Evolutionary conservation across 2,888 invertebrate genomes (phyloP).

Genomic region (Lepidocyrtoides sp.): DNA sequence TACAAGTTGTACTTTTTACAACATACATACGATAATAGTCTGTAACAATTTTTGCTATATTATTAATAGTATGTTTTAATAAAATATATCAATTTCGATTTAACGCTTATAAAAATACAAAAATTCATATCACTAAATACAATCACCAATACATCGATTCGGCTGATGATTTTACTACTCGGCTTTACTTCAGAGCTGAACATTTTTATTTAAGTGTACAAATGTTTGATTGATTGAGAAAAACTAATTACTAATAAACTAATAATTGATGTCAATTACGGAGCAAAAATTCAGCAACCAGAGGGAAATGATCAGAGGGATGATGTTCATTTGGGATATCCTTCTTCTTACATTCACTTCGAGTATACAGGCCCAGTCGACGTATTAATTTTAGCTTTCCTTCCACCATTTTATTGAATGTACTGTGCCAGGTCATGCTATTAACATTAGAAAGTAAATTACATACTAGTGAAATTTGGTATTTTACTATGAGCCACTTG

Average conservation of each 20-base stretch:
- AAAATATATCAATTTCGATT: too few relatives aligned
- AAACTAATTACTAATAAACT: background rate
- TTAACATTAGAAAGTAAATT: conserved; percentile 48
- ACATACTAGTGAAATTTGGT: background rate
- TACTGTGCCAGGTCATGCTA: conserved; percentile 82
- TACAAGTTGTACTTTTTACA: too few relatives aligned
- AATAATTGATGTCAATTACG: background rate
- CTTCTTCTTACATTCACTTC: conserved; percentile 88
- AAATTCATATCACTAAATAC: too few relatives aligned
- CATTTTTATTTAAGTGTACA: too few relatives aligned
- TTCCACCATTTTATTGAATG: conserved; percentile 86
- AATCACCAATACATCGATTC: too few relatives aligned
- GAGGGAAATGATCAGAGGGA: conserved; percentile 95
- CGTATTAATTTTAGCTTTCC: conserved; percentile 89
- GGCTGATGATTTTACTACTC: too few relatives aligned
- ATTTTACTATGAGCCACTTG: background rate
- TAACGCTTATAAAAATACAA: too few relatives aligned
- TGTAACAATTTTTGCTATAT: too few relatives aligned
- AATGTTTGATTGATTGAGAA: background rate
- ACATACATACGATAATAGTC: too few relatives aligned
- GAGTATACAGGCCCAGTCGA: conserved; percentile 90
- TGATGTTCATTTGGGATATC: conserved; percentile 91
- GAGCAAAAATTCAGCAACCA: conserved; percentile 92
- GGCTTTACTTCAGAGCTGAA: too few relatives aligned
- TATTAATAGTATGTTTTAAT: too few relatives aligned